A percentile compares a stretch with the other conserved stretches of the same genome.
Evolutionary conservation across 1,140 invertebrate genomes (phyloP).

Genomic region (Vollenhovia emeryi): DNA sequence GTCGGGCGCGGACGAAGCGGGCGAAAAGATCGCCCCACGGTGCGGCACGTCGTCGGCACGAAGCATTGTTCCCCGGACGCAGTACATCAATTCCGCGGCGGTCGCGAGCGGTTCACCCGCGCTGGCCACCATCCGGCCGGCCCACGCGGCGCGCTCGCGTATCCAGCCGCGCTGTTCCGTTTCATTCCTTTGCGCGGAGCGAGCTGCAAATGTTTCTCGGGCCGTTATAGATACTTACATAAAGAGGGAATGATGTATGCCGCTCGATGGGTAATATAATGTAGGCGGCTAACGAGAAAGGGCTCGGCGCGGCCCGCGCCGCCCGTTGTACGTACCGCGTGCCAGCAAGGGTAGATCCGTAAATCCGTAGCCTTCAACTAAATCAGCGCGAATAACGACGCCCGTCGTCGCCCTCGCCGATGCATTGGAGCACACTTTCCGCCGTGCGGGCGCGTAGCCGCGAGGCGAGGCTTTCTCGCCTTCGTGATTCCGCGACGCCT

Average conservation of each 20-base stretch:
- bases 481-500: background rate
- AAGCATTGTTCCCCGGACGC: conserved; percentile 79
- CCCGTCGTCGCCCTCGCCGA: conserved; percentile 56
- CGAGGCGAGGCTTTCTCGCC: conserved; percentile 41
- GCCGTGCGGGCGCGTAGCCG: conserved; percentile 30
- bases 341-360: conserved; percentile 78
- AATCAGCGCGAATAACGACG: conserved; percentile 74
- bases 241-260: conserved; percentile 83
- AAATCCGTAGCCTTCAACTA: conserved; percentile 78
- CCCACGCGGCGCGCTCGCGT: conserved; percentile 75
- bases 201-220: conserved; percentile 83
- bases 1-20: background rate
- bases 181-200: conserved; percentile 51
- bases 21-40: background rate
- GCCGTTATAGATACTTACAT: conserved; percentile 83
- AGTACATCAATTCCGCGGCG: conserved; percentile 81
- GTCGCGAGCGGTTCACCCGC: conserved; percentile 65
- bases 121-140: conserved; percentile 58
- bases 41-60: conserved; percentile 51
- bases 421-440: conserved; percentile 10
- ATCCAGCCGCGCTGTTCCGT: conserved; percentile 33
- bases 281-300: conserved; percentile 84
- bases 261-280: conserved; percentile 83
- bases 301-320: conserved; percentile 62
- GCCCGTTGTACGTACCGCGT: conserved; percentile 48